Evolutionary conservation across 2,113 vertebrate species (phyloP), one percentile per base, ranked within the genome.

Genomic region (Natator depressus): DNA sequence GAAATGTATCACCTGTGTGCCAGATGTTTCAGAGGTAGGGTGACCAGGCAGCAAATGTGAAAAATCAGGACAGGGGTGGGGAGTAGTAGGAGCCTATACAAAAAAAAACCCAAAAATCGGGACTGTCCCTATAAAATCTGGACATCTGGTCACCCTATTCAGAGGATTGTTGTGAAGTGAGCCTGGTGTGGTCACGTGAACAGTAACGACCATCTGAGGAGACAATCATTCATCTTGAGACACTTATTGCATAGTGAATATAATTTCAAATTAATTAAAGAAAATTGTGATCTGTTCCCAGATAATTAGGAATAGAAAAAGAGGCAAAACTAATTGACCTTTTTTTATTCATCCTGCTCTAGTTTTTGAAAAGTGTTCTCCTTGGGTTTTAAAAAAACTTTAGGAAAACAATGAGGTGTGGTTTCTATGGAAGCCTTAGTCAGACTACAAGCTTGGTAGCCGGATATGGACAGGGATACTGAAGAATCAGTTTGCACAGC

Each of bases 281-380:
- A n/a, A 53, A 82, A 75, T 54, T 78, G 22, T 59, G 72, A 49
- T 85, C 27, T 59, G 11, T 78, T 55, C 49, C 55, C 5, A 10
- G 35, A 25, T 31, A 65, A 42, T 57, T 38, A 79, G 82, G 10
- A 29, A 31, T 62, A 72, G 5, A 84, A 85, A 76, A 50, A 11
- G 6, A 0, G 46, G 1, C 13, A 54, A 59, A 0, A 25, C 62
- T 57, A 47, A 55, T 47, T 8, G 47, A 35, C 65, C 29, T 1
- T 10, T 47, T 46, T 38, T n/a, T 0, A 53, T 7, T 46, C 2
- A 27, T 46, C 87, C 42, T 3, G 3, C 2, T 84, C 4, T 31
- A 62, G 8, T 50, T 75, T 38, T 89, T 80, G 27, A 84, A 49
- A 20, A 51, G 3, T 72, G 51, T 79, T 62, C 10, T 80, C 7